phyloP scores from a whole-genome alignment of 1,140 invertebrate species.

The Neocloeon triangulifer region DNA sequence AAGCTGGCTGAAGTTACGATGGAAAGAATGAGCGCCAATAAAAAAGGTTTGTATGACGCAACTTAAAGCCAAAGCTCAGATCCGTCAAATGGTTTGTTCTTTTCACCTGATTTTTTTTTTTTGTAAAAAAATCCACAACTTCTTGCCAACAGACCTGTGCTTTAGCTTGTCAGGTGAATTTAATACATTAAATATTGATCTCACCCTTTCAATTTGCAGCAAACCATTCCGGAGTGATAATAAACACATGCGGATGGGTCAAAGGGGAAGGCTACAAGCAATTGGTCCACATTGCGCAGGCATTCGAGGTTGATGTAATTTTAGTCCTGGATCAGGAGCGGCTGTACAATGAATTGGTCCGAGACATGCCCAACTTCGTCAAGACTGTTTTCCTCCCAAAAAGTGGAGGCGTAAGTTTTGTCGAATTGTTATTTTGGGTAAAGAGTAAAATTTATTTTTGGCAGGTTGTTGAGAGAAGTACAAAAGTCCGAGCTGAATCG shows the following conservation, averaged over 20 bases:
- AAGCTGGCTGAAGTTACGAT: constrained; percentile 69
- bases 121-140: too few relatives aligned
- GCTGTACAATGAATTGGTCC: constrained; percentile 78
- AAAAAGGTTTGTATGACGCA: too few relatives aligned
- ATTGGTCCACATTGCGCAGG: constrained; percentile 63
- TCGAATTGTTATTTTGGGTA: constrained; percentile 5
- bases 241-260: constrained; percentile 97
- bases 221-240: constrained; percentile 77
- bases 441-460: too few relatives aligned
- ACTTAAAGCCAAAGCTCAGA: too few relatives aligned
- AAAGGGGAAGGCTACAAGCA: constrained; percentile 71
- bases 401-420: constrained; percentile 68
- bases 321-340: constrained; percentile 92
- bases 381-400: constrained; percentile 87
- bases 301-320: constrained; percentile 89
- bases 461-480: constrained; percentile 65
- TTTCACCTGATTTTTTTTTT: constrained; percentile 6
- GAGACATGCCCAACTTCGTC: constrained; percentile 83
- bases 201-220: constrained; percentile 32
- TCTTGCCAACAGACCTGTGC: too few relatives aligned
- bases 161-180: too few relatives aligned
- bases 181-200: too few relatives aligned
- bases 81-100: too few relatives aligned
- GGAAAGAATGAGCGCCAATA: constrained; percentile 63
- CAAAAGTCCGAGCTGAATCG: constrained; percentile 41